A percentile compares a stretch with the other conserved stretches of the same genome.
phyloP scores from a whole-genome alignment of 2,888 invertebrate species.

The Andrena flavipes region DNA sequence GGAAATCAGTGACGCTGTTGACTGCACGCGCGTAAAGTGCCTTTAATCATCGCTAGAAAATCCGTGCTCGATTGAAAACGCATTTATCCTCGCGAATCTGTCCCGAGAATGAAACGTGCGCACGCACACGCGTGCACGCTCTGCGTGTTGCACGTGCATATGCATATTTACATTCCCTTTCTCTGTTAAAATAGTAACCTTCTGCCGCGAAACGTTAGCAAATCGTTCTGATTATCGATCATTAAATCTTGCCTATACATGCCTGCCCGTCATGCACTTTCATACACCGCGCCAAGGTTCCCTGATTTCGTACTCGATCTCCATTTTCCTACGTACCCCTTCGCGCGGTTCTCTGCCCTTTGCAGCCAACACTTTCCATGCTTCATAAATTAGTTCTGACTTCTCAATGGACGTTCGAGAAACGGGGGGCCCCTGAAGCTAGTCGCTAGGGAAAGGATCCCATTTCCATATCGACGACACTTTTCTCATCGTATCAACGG shows the following conservation, averaged over 20 bases:
- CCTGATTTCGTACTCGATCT: constrained; percentile 55
- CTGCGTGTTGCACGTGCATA: constrained; percentile 1
- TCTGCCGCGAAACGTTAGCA: constrained; percentile 57
- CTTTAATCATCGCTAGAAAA: constrained; percentile 48
- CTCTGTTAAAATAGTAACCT: constrained; percentile 53
- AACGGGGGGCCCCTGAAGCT: background rate
- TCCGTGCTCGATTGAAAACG: constrained; percentile 17
- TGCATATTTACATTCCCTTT: constrained; percentile 44
- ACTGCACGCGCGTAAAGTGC: constrained; percentile 22
- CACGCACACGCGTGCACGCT: background rate
- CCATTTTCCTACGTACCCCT: constrained; percentile 38
- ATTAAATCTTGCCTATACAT: constrained; percentile 52
- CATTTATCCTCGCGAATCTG: constrained; percentile 28
- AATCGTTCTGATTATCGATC: constrained; percentile 64
- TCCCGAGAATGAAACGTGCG: constrained; percentile 7
- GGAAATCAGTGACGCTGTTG: constrained; percentile 38
- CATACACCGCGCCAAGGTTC: constrained; percentile 50
- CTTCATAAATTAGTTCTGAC: background rate
- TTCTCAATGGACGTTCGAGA: background rate
- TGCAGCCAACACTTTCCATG: background rate
- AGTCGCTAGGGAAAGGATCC: background rate
- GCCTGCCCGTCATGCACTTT: constrained; percentile 45
- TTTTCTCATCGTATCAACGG: no score
- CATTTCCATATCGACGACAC: no score
- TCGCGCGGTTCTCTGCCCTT: background rate